phyloP scores from a whole-genome alignment of 2,797 vertebrate genomes.

The Aulostomus chinensis region DNA sequence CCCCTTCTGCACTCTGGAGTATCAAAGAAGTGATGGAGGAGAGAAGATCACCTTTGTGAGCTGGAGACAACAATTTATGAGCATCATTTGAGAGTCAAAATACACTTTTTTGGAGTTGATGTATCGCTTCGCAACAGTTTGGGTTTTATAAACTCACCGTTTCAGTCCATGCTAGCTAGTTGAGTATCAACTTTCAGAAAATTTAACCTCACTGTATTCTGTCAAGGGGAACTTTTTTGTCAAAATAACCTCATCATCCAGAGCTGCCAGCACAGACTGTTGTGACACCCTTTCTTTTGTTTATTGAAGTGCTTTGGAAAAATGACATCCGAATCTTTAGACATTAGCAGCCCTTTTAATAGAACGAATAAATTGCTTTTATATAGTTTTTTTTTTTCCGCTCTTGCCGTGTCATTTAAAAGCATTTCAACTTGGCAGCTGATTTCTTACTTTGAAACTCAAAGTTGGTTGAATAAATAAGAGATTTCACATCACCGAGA shows the following conservation, averaged over 20 bases:
- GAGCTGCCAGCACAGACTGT: conserved; percentile 8
- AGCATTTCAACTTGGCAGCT: background rate
- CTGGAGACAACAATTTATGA: no score
- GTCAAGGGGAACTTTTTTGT: conserved; percentile 2
- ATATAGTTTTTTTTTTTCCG: background rate
- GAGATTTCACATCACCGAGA: no score
- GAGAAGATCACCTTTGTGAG: no score
- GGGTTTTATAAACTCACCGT: no score
- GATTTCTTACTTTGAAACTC: background rate
- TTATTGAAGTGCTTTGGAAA: conserved; percentile 1
- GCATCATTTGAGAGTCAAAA: no score
- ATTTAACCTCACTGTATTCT: conserved; percentile 1
- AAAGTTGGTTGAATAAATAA: background rate
- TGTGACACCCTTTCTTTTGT: conserved; percentile 1
- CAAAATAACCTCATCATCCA: conserved; percentile 12
- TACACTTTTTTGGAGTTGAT: no score
- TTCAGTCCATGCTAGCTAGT: no score
- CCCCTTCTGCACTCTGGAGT: no score
- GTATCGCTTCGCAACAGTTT: no score
- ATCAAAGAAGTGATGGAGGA: no score
- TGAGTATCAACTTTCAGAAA: background rate
- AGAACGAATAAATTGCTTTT: background rate
- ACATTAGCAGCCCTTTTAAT: conserved; percentile 2
- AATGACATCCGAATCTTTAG: conserved; percentile 17
- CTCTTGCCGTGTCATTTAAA: conserved; percentile 1